Conservation (phyloP, 2,888 invertebrate species). For the Sesamia inferens region DNA sequence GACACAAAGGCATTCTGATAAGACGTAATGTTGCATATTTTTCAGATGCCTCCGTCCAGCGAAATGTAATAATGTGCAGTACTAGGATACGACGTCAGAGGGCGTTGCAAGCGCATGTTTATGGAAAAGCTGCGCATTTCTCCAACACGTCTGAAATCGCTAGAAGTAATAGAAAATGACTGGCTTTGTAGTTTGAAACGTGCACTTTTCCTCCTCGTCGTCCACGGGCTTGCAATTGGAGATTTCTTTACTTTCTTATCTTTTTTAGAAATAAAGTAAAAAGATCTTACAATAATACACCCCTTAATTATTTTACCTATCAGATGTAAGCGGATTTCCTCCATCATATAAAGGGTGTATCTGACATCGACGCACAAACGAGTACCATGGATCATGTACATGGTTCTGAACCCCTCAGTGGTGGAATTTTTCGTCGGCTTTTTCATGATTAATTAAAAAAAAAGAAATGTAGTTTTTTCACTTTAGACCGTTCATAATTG, state of each 20-base stretch:
- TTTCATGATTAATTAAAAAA: too few relatives aligned
- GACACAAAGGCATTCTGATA: constrained; percentile 45
- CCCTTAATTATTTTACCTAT: not conserved
- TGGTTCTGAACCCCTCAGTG: too few relatives aligned
- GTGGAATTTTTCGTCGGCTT: too few relatives aligned
- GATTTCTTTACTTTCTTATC: constrained; percentile 9
- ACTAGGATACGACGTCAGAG: constrained; percentile 27
- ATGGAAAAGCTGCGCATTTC: constrained; percentile 42
- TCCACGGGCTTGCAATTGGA: not conserved
- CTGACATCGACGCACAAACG: too few relatives aligned
- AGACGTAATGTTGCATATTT: constrained; percentile 55
- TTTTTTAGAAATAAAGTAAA: constrained; percentile 18
- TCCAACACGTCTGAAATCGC: constrained; percentile 46
- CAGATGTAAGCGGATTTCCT: not conserved
- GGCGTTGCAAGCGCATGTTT: constrained; percentile 12
- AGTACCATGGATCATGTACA: too few relatives aligned
- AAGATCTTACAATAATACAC: not conserved
- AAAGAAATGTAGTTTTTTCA: too few relatives aligned
- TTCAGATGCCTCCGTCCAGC: constrained; percentile 33
- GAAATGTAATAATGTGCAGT: constrained; percentile 60
- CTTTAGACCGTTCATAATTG: too few relatives aligned
- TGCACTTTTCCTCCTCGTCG: not conserved
- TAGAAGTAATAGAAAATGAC: constrained; percentile 48
- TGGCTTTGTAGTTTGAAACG: constrained; percentile 35
- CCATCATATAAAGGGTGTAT: too few relatives aligned